Evolutionary conservation across 2,797 vertebrate genomes (phyloP).

Genomic region (Sebastes vulpes): DNA sequence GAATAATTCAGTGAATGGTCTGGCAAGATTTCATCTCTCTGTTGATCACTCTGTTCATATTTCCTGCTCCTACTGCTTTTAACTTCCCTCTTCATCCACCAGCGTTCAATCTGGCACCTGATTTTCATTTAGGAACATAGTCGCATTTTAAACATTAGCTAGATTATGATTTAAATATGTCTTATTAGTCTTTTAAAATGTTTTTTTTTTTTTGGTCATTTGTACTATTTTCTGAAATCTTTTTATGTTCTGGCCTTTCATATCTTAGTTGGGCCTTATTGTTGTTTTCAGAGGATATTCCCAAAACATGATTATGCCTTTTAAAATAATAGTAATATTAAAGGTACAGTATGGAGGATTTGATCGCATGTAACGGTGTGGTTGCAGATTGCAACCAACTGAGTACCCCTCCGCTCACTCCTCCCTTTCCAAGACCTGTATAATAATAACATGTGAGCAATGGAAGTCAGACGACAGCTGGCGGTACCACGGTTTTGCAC

Average conservation of each 20-base stretch:
- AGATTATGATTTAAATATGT: not conserved
- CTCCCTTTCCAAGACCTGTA: too few species aligned
- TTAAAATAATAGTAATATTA: not conserved
- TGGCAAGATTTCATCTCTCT: slow-evolving; percentile 59
- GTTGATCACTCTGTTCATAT: slow-evolving; percentile 29
- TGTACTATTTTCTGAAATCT: not conserved
- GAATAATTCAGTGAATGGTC: slow-evolving; percentile 66
- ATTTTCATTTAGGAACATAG: not conserved
- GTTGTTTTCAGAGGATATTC: not conserved
- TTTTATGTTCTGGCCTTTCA: not conserved
- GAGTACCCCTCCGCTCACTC: too few species aligned
- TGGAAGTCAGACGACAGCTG: too few species aligned
- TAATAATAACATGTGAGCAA: too few species aligned
- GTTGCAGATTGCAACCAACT: too few species aligned
- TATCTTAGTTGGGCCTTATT: not conserved
- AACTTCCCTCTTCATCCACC: not conserved
- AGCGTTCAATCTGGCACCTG: not conserved
- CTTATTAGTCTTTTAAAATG: not conserved
- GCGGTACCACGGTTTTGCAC: too few species aligned
- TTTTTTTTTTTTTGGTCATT: not conserved
- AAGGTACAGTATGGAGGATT: too few species aligned
- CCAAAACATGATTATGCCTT: not conserved
- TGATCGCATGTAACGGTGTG: too few species aligned
- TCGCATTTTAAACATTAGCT: not conserved
- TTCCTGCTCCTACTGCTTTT: not conserved